phyloP scores from a whole-genome alignment of 1,140 invertebrate species.

The Gonioctena quinquepunctata region DNA sequence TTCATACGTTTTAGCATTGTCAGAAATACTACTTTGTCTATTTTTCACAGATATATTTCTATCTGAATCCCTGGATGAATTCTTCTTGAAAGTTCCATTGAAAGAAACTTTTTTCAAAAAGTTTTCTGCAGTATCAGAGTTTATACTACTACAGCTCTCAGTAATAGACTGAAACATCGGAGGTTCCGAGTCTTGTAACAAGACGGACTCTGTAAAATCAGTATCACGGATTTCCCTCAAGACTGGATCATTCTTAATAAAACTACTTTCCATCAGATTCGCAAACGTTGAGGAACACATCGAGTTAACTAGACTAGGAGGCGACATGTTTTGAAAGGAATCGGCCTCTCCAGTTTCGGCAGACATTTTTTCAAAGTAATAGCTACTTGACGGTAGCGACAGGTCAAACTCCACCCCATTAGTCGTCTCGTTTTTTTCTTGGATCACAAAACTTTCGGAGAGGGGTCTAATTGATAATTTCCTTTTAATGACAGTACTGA shows the following conservation, averaged over 20 bases:
- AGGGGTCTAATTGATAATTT: neutral
- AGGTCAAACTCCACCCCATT: slow-evolving; percentile 50
- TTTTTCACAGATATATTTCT: neutral
- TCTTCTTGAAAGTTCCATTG: slow-evolving; percentile 27
- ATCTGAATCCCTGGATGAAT: slow-evolving; percentile 11
- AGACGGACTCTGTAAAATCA: slow-evolving; percentile 43
- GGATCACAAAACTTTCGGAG: slow-evolving; percentile 2
- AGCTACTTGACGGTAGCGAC: slow-evolving; percentile 40
- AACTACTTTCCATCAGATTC: slow-evolving; percentile 53
- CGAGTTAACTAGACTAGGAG: slow-evolving; percentile 53
- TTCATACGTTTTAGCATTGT: neutral
- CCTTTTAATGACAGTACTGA: neutral
- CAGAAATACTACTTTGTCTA: neutral
- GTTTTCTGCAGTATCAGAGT: slow-evolving; percentile 46
- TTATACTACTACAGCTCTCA: slow-evolving; percentile 49
- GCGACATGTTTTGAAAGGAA: slow-evolving; percentile 53
- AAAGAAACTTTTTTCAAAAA: slow-evolving; percentile 42
- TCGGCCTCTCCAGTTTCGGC: slow-evolving; percentile 36
- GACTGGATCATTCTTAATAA: slow-evolving; percentile 52
- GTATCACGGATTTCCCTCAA: slow-evolving; percentile 51
- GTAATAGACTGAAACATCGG: slow-evolving; percentile 49
- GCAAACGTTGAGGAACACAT: slow-evolving; percentile 54
- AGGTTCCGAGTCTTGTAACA: slow-evolving; percentile 47
- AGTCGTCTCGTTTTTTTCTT: slow-evolving; percentile 3
- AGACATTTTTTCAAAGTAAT: slow-evolving; percentile 50